phyloP scores from a whole-genome alignment of 2,888 invertebrate genomes.

The Neria commutata region DNA sequence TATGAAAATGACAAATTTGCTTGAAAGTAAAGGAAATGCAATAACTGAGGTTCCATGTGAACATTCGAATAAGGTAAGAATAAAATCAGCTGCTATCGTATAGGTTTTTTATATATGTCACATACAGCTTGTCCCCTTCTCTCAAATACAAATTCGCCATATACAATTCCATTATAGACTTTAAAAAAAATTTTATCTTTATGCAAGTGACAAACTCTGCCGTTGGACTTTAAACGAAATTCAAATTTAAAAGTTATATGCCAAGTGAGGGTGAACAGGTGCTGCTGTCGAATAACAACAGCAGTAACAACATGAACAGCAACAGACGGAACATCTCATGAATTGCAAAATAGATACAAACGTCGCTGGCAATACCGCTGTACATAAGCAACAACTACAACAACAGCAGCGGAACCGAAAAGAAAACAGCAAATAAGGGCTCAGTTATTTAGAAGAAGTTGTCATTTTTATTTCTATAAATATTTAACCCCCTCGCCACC shows the following conservation, averaged over 20 bases:
- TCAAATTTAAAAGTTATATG: background rate
- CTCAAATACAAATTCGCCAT: no score
- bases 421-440: background rate
- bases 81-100: no score
- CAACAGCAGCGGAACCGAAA: conserved; percentile 4
- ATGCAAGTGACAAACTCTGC: no score
- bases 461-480: conserved; percentile 6
- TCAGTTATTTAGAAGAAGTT: conserved; percentile 3
- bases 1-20: no score
- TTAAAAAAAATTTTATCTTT: no score
- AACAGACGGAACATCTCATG: background rate
- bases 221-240: no score
- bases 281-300: background rate
- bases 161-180: no score
- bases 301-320: background rate
- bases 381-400: background rate
- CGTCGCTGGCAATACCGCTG: background rate
- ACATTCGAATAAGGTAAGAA: no score
- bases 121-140: no score
- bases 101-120: no score
- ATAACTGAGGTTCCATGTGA: no score
- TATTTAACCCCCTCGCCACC: background rate
- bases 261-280: background rate
- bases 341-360: conserved; percentile 2
- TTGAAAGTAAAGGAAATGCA: no score